phyloP scores from a whole-genome alignment of 2,113 vertebrate species.

The Procavia capensis region DNA sequence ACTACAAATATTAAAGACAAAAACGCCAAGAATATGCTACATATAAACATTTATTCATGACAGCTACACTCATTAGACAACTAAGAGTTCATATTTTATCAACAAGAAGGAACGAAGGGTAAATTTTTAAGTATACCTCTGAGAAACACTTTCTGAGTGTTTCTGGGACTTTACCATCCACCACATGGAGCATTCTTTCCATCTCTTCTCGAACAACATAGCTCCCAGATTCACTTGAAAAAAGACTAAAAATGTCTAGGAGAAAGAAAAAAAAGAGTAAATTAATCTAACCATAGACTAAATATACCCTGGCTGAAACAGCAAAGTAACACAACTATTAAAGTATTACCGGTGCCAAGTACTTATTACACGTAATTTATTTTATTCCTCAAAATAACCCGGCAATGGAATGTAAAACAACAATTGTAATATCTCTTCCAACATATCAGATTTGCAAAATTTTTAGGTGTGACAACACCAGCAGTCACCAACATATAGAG shows the following conservation, averaged over 20 bases:
- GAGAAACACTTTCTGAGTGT: conserved; percentile 96
- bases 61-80: conserved; percentile 4
- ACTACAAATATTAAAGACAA: conserved; percentile 25
- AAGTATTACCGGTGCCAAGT: background rate
- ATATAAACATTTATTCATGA: conserved; percentile 41
- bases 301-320: background rate
- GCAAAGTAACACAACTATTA: conserved; percentile 10
- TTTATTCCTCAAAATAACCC: conserved; percentile 42
- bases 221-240: conserved; percentile 96
- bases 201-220: conserved; percentile 96
- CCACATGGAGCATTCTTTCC: conserved; percentile 94
- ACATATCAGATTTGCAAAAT: conserved; percentile 32
- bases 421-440: background rate
- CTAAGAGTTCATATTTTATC: conserved; percentile 21
- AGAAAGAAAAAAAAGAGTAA: conserved; percentile 45
- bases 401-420: conserved; percentile 56
- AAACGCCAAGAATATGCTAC: background rate
- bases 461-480: conserved; percentile 42
- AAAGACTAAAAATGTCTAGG: conserved; percentile 98
- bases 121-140: conserved; percentile 89
- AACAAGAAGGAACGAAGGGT: conserved; percentile 2
- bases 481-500: background rate
- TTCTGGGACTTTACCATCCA: conserved; percentile 96
- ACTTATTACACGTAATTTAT: conserved; percentile 26
- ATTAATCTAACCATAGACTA: conserved; percentile 56